Conservation (phyloP, 2,888 invertebrate genomes). For the Graphium colonna region DNA sequence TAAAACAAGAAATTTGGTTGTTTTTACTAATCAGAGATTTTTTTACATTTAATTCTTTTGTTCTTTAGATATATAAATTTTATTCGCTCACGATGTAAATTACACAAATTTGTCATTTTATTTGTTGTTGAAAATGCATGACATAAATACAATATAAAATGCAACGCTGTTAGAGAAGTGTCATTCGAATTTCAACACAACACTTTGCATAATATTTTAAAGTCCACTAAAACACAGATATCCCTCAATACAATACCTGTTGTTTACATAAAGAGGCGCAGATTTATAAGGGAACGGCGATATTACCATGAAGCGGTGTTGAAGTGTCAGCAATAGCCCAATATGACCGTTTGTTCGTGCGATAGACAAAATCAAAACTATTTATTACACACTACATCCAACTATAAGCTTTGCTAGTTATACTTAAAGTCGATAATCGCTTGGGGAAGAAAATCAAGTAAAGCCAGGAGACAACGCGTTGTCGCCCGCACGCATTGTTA, state of each 20-base stretch:
- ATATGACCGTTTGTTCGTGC: constrained; percentile 24
- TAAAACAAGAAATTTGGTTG: too few species aligned
- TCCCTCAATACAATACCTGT: constrained; percentile 6
- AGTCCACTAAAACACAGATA: neutral
- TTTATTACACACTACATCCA: constrained; percentile 4
- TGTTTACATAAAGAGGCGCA: constrained; percentile 19
- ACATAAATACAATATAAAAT: too few species aligned
- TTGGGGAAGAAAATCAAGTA: neutral
- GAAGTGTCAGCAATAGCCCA: constrained; percentile 23
- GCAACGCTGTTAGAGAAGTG: neutral
- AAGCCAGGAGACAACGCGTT: constrained; percentile 14
- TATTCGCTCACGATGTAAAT: too few species aligned
- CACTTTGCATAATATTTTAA: constrained; percentile 1
- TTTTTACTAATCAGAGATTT: too few species aligned
- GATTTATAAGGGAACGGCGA: constrained; percentile 20
- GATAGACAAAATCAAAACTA: constrained; percentile 22
- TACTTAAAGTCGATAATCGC: constrained; percentile 9
- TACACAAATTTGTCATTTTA: too few species aligned
- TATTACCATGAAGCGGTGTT: constrained; percentile 21
- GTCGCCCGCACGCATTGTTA: constrained; percentile 43
- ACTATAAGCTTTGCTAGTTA: neutral
- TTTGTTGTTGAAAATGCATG: too few species aligned
- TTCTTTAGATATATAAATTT: too few species aligned
- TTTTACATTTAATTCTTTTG: too few species aligned
- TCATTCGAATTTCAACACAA: neutral